phyloP scores from a whole-genome alignment of 2,113 vertebrate species.

The Erythrocercus mccallii region DNA sequence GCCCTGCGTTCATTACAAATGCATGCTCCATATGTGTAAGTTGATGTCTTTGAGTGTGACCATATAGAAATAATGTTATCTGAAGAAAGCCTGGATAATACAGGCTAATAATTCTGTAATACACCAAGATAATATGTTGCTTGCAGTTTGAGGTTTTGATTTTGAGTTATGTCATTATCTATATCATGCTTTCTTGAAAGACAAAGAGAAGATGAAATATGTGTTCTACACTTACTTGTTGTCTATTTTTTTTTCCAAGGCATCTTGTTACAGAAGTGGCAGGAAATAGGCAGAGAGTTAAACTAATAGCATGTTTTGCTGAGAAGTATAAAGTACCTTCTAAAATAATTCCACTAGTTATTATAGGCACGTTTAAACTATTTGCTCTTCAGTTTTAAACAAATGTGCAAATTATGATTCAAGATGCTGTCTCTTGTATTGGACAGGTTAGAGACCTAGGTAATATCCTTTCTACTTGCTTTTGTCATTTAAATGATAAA shows the following conservation, averaged over 20 bases:
- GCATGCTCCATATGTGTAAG: rapidly evolving
- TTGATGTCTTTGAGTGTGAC: background rate
- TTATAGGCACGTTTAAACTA: background rate
- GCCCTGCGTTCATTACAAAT: background rate
- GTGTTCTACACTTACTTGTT: background rate
- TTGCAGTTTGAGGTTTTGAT: background rate
- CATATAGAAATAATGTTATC: background rate
- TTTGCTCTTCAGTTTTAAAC: background rate
- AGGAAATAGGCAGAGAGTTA: background rate
- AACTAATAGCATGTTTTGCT: background rate
- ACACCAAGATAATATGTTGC: background rate
- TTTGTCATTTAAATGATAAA: background rate
- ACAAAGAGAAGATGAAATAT: background rate
- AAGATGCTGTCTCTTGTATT: background rate
- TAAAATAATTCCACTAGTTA: background rate
- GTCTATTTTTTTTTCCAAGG: background rate
- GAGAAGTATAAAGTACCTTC: background rate
- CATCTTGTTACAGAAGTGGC: background rate
- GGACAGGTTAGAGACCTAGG: background rate
- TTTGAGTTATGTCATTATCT: background rate
- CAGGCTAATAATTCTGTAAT: background rate
- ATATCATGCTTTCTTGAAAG: background rate
- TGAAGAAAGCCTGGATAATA: background rate
- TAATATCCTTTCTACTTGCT: slow-evolving; percentile 4
- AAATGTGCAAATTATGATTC: slow-evolving; percentile 12